phyloP scores from a whole-genome alignment of 2,113 vertebrate genomes.

The Chloropsis cyanopogon region DNA sequence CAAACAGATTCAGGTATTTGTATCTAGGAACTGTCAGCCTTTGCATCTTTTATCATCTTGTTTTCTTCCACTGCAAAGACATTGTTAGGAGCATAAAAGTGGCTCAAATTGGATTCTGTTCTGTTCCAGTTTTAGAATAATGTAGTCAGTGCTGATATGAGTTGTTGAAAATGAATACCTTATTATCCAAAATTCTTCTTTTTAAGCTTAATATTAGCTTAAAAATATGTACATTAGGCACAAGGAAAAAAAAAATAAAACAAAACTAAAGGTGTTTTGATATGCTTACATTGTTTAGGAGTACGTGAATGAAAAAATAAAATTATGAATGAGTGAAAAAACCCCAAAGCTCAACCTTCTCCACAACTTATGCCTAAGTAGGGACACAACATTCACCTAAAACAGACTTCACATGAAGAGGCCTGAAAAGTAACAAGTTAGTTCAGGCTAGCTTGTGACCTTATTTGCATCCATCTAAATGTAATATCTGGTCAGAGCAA shows the following conservation, averaged over 20 bases:
- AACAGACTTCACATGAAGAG: neutral
- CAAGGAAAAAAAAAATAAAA: neutral
- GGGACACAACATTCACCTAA: neutral
- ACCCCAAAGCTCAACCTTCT: rapidly evolving
- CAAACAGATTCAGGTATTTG: neutral
- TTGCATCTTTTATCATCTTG: neutral
- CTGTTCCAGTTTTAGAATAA: neutral
- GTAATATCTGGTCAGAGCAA: neutral
- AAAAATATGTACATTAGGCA: neutral
- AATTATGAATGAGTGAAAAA: neutral
- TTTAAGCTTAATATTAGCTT: neutral
- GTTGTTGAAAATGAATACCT: neutral
- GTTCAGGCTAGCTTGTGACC: neutral
- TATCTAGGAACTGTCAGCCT: neutral
- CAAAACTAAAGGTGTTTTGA: neutral
- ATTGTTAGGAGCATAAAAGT: neutral
- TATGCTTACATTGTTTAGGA: neutral
- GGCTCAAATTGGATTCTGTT: neutral
- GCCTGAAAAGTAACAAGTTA: neutral
- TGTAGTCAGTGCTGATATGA: neutral
- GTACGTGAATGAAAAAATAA: neutral
- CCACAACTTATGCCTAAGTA: neutral
- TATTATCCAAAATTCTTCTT: neutral
- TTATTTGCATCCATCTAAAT: neutral
- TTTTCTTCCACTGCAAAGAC: neutral